Evolutionary conservation across 2,113 vertebrate species (phyloP).

Genomic region (Semicossyphus pulcher): DNA sequence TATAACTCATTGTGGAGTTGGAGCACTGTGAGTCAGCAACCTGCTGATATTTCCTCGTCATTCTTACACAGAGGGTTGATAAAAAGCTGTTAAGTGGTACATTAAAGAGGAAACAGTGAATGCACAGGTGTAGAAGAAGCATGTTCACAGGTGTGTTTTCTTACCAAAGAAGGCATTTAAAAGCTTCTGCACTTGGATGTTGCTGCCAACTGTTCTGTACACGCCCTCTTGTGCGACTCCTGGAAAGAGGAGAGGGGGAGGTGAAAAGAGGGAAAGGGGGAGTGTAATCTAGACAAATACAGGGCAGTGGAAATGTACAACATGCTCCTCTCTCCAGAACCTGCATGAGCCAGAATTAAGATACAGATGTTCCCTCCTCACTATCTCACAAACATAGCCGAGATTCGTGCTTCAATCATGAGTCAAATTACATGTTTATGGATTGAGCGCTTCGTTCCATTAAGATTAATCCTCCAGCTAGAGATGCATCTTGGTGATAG

Average conservation of each 20-base stretch:
- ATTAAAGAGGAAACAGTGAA: neutral
- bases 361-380: constrained; percentile 43
- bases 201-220: constrained; percentile 97
- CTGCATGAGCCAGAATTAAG: neutral
- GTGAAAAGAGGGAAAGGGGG: constrained; percentile 12
- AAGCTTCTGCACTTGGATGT: constrained; percentile 97
- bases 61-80: neutral
- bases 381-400: constrained; percentile 5
- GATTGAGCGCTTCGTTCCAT: neutral
- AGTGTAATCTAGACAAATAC: constrained; percentile 41
- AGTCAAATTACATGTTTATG: neutral
- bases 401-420: neutral
- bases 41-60: neutral
- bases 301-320: constrained; percentile 69
- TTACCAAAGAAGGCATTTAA: constrained; percentile 97
- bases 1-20: neutral
- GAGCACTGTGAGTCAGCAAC: neutral
- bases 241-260: constrained; percentile 69
- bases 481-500: constrained; percentile 3
- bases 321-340: constrained; percentile 29
- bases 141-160: constrained; percentile 50
- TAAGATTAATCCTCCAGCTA: neutral
- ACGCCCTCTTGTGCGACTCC: constrained; percentile 92
- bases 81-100: neutral
- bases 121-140: constrained; percentile 4